These are phyloP conservation scores for Hippoglossus hippoglossus DNA, from an alignment of 2,797 vertebrate species.

Conservation along the genomic window DNA sequence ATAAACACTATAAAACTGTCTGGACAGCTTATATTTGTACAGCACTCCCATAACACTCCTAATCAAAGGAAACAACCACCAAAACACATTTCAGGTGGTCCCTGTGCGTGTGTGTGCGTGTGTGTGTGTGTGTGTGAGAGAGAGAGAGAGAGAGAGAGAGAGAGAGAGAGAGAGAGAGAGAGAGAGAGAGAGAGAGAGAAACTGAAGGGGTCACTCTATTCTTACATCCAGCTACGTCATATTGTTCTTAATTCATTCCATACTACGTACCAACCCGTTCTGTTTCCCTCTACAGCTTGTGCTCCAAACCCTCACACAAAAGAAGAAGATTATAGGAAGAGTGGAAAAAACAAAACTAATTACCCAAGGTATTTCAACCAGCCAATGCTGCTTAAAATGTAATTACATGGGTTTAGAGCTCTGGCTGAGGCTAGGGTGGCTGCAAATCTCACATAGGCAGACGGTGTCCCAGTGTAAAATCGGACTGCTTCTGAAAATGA, in stretches of 20 bases:
- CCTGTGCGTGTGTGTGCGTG: constrained; percentile 29
- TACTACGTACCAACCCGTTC: constrained; percentile 57
- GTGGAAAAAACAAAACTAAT: constrained; percentile 83
- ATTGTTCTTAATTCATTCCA: constrained; percentile 71
- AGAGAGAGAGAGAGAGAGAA: constrained; percentile 15
- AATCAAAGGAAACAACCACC: constrained; percentile 82
- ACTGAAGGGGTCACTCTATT: constrained; percentile 64
- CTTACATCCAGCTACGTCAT: constrained; percentile 69
- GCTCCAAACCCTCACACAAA: constrained; percentile 68
- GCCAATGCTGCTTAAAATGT: constrained; percentile 80
- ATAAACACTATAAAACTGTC: constrained; percentile 78
- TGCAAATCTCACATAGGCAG: constrained; percentile 74
- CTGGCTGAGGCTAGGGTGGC: constrained; percentile 58
- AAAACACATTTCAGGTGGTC: constrained; percentile 81
- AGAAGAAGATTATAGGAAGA: constrained; percentile 77
- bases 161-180: constrained; percentile 12
- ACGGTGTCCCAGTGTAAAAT: constrained; percentile 54
- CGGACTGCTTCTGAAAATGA: constrained; percentile 49
- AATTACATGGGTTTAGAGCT: constrained; percentile 80
- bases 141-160: constrained; percentile 10
- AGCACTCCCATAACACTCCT: constrained; percentile 76
- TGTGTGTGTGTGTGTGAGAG: constrained; percentile 27
- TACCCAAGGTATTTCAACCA: constrained; percentile 81
- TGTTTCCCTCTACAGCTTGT: constrained; percentile 49
- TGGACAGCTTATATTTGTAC: constrained; percentile 76